A percentile compares a stretch with the other conserved stretches of the same genome.
These are phyloP conservation scores for Chymomyza procnemis DNA, from an alignment of 2,888 invertebrate species.

Conservation along the genomic window DNA sequence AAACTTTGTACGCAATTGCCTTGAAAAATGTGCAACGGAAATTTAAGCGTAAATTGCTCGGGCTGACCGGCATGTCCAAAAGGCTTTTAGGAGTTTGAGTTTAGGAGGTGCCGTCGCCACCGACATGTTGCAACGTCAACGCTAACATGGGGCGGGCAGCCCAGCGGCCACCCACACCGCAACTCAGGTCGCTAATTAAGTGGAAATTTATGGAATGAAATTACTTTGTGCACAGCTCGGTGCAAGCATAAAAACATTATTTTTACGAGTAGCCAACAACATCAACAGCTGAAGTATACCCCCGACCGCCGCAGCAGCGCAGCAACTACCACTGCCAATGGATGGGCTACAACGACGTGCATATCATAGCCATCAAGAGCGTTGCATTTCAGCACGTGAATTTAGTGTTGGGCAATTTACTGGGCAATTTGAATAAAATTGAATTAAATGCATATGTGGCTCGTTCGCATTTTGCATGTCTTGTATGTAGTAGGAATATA, in stretches of 20 bases:
- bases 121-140: neutral
- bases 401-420: conserved; percentile 46
- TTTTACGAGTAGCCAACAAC: conserved; percentile 33
- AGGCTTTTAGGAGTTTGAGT: neutral
- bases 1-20: conserved; percentile 66
- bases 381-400: neutral
- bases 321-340: neutral
- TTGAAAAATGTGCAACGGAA: conserved; percentile 68
- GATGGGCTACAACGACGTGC: neutral
- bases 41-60: conserved; percentile 66
- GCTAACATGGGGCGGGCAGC: neutral
- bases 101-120: neutral
- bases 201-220: conserved; percentile 68
- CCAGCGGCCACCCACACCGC: neutral
- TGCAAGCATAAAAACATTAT: conserved; percentile 59
- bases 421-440: conserved; percentile 65
- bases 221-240: conserved; percentile 43
- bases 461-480: neutral
- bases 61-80: conserved; percentile 22
- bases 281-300: neutral
- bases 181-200: conserved; percentile 55
- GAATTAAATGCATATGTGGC: conserved; percentile 49
- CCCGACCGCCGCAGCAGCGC: too few species aligned
- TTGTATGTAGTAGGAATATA: neutral
- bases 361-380: neutral